Conservation (phyloP, 2,113 vertebrate genomes). For the Phalacrocorax aristotelis region DNA sequence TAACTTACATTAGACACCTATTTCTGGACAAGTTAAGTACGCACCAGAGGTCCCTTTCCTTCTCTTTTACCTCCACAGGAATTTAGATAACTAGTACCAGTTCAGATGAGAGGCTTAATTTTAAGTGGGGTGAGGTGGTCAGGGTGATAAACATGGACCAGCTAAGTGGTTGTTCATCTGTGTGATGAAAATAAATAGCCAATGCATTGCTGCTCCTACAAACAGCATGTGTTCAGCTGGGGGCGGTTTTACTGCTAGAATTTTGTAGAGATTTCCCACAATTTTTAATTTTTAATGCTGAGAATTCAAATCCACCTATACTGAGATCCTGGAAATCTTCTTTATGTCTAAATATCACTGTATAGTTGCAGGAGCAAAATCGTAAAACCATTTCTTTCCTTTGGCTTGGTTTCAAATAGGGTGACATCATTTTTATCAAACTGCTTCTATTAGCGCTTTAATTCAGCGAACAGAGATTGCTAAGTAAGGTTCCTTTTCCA, state of each 20-base stretch:
- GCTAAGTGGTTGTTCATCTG: neutral
- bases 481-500: conserved; percentile 43
- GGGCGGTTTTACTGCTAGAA: neutral
- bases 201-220: neutral
- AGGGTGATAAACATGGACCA: neutral
- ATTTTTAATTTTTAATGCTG: neutral
- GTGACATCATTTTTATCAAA: conserved; percentile 25
- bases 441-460: conserved; percentile 36
- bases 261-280: neutral
- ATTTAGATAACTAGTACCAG: neutral
- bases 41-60: neutral
- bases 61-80: neutral
- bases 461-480: conserved; percentile 39
- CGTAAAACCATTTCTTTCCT: neutral
- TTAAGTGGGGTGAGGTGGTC: neutral
- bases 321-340: neutral
- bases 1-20: neutral
- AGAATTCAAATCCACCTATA: neutral
- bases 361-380: neutral
- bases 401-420: conserved; percentile 33
- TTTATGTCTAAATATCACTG: neutral
- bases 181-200: neutral
- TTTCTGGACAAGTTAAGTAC: neutral
- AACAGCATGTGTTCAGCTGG: neutral
- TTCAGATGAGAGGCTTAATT: neutral